Percentiles rank a stretch among this genome's conserved stretches.
These are phyloP conservation scores for Eledona agricola DNA, from an alignment of 2,888 invertebrate species.

Conservation along the genomic window DNA sequence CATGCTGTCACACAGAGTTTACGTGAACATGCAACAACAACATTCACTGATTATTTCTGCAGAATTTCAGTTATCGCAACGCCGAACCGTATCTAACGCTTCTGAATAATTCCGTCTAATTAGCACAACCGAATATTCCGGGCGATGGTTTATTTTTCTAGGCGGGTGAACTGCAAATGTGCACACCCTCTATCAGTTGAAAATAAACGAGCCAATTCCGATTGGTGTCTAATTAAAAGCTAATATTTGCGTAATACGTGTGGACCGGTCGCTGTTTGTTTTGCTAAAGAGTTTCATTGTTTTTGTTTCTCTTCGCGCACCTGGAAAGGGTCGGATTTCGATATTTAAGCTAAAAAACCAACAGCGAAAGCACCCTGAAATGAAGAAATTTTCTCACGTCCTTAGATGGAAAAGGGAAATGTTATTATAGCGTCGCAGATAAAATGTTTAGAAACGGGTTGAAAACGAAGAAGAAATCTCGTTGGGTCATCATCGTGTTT, in stretches of 20 bases:
- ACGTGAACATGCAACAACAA: conserved; percentile 33
- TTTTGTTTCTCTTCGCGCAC: conserved; percentile 15
- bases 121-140: conserved; percentile 7
- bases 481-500: no score
- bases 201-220: conserved; percentile 24
- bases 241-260: conserved; percentile 34
- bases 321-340: no score
- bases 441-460: no score
- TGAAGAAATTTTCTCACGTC: no score
- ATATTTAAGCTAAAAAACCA: no score
- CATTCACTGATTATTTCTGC: conserved; percentile 33
- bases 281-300: conserved; percentile 27
- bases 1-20: conserved; percentile 23
- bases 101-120: conserved; percentile 32
- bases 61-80: conserved; percentile 35
- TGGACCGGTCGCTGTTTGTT: conserved; percentile 19
- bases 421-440: no score
- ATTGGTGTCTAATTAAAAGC: conserved; percentile 33
- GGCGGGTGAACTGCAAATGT: conserved; percentile 14
- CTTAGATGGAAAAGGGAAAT: no score
- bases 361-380: no score
- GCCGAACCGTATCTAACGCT: conserved; percentile 24
- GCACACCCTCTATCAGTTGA: conserved; percentile 6
- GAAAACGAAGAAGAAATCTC: no score
- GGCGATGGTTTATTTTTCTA: conserved; percentile 29